These are phyloP conservation scores for Myiopsitta monachus DNA, from an alignment of 2,113 vertebrate genomes.

Conservation along the genomic window DNA sequence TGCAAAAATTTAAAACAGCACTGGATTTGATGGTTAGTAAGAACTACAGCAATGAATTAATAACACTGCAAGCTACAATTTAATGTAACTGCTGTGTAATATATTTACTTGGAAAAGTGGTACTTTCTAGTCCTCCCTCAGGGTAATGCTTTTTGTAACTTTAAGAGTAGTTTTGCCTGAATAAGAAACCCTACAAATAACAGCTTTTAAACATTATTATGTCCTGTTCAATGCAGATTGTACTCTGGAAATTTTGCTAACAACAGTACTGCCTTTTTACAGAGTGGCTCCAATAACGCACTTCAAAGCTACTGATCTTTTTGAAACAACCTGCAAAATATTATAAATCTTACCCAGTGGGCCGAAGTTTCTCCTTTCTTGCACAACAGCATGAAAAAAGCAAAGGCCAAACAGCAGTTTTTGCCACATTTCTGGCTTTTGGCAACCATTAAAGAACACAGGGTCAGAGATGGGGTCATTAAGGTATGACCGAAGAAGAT, in stretches of 20 bases:
- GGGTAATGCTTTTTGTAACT: background rate
- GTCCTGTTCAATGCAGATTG: background rate
- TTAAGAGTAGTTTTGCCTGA: background rate
- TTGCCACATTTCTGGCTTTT: slow-evolving; percentile 84
- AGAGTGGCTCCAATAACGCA: background rate
- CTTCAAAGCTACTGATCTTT: background rate
- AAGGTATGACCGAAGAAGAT: slow-evolving; percentile 87
- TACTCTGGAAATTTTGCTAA: background rate
- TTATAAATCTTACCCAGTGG: slow-evolving; percentile 79
- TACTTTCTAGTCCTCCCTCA: background rate
- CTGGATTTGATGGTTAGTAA: background rate
- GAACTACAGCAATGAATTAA: background rate
- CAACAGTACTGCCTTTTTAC: background rate
- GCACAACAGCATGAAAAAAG: slow-evolving; percentile 92
- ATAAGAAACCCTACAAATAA: background rate
- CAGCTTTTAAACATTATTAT: background rate
- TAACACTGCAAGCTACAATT: background rate
- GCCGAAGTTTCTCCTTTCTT: slow-evolving; percentile 90
- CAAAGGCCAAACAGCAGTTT: slow-evolving; percentile 90
- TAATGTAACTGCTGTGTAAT: background rate
- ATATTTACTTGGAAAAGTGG: background rate
- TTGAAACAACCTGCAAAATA: background rate
- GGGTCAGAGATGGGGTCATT: slow-evolving; percentile 88
- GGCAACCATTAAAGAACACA: slow-evolving; percentile 81
- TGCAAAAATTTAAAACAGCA: background rate